Evolutionary conservation across 2,113 vertebrate genomes (phyloP).

Genomic region (Dromiciops gliroides): DNA sequence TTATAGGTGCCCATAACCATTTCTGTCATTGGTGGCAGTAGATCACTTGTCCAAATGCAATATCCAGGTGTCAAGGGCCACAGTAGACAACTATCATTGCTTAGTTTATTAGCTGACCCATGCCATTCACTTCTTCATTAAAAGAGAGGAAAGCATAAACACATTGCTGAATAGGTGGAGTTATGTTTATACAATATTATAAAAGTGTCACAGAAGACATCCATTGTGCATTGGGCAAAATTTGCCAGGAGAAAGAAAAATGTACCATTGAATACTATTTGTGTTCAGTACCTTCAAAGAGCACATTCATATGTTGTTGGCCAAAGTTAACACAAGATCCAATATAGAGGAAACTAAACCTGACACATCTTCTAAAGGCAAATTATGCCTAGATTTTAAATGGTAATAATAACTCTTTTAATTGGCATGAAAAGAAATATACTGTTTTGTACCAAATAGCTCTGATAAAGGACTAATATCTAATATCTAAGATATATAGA

Average conservation of each 20-base stretch:
- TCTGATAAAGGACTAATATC: neutral
- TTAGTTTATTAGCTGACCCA: slow-evolving; percentile 7
- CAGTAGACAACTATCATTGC: neutral
- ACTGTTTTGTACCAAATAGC: neutral
- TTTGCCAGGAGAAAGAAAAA: slow-evolving; percentile 61
- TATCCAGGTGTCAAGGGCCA: neutral
- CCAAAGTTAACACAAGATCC: slow-evolving; percentile 67
- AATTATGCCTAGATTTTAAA: neutral
- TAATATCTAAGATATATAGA: neutral
- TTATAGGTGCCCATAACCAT: neutral
- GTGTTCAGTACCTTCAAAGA: slow-evolving; percentile 65
- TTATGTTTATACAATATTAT: slow-evolving; percentile 66
- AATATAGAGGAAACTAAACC: slow-evolving; percentile 61
- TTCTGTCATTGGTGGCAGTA: neutral
- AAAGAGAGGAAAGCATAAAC: neutral
- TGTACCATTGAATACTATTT: slow-evolving; percentile 67
- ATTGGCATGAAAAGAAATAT: slow-evolving; percentile 36
- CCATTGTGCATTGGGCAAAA: slow-evolving; percentile 56
- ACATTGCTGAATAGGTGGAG: slow-evolving; percentile 42
- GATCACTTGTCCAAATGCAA: neutral
- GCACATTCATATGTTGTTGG: slow-evolving; percentile 62
- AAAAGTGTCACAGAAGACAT: slow-evolving; percentile 63
- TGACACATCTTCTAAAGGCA: slow-evolving; percentile 38
- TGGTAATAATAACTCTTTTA: slow-evolving; percentile 58
- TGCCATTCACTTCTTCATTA: slow-evolving; percentile 12